Evolutionary conservation across 2,113 vertebrate species (phyloP), one percentile per base, ranked within the genome.

Genomic region (Pterophyllum scalare): DNA sequence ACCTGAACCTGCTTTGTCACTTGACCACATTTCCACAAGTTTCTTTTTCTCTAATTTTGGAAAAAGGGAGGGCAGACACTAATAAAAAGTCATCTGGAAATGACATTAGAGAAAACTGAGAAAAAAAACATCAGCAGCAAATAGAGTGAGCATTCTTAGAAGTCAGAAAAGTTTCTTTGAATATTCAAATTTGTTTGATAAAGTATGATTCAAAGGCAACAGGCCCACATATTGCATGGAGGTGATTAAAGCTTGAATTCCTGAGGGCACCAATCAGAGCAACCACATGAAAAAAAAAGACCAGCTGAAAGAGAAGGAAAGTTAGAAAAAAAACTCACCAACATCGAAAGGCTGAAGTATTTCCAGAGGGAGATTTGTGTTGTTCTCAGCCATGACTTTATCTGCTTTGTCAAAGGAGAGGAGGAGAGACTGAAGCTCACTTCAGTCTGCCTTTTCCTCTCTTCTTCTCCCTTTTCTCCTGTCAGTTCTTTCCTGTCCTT

Each of bases 341-440:
- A 89, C 88, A 93, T 94, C 94, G 82, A 94, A 94, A 59, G 93
- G 93, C 79, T 93, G 78, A 86, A 95, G 89, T 86, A 95, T 94
- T 86, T 95, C 92, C 95, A 93, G 77, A 81, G 96, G 89, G 78
- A 90, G 64, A 91, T 94, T 93, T 57, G 96, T 96, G 94, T 90
- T 91, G 92, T 96, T 96, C 54, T 94, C 96, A 72, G 97, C 97
- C 98, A 99, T 99, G 93, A 91, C 95, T 95, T 96, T 93, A 72
- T 54, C 90, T 88, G 89, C 82, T 91, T 72, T 75, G 89, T 82
- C 77, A 65, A 60, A 81, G 79, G 67, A 86, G 80, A 89, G 86
- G 84, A 88, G 81, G 86, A 91, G 85, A 86, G 75, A 84, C 84
- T 77, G 83, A 84, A 59, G 72, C 81, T 81, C 77, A 59, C 1